phyloP scores from a whole-genome alignment of 2,113 vertebrate genomes.

The Dipodomys merriami region DNA sequence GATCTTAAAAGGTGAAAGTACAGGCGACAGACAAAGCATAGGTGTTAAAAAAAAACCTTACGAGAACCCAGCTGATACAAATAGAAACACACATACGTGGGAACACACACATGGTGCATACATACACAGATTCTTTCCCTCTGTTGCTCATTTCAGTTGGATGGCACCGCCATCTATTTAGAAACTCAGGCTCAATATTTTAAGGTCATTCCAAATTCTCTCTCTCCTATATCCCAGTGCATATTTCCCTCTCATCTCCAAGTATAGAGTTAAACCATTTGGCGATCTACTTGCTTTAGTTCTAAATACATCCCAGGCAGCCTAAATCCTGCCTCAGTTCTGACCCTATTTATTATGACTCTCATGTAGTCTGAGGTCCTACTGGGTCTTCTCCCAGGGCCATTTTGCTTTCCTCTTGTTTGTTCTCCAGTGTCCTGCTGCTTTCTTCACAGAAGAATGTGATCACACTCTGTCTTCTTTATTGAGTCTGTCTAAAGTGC shows the following conservation, averaged over 20 bases:
- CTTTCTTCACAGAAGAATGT: neutral
- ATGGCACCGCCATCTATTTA: neutral
- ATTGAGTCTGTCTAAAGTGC: neutral
- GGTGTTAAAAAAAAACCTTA: no score
- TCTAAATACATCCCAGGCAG: neutral
- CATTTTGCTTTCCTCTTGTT: rapidly evolving
- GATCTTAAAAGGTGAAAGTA: neutral
- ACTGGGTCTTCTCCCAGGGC: neutral
- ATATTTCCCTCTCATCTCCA: no score
- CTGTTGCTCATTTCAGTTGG: no score
- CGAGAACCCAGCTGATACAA: no score
- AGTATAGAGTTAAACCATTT: neutral
- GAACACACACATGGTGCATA: neutral
- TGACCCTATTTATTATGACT: no score
- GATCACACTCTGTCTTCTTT: neutral
- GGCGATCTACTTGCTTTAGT: neutral
- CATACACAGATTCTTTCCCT: neutral
- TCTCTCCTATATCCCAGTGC: neutral
- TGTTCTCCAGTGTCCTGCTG: neutral
- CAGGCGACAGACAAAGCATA: neutral
- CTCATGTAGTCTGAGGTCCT: no score
- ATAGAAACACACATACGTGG: no score
- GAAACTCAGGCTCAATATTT: neutral
- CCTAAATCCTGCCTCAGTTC: neutral
- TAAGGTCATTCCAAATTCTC: neutral